These are phyloP conservation scores for Rhingia campestris DNA, from an alignment of 2,888 invertebrate species.

Conservation along the genomic window DNA sequence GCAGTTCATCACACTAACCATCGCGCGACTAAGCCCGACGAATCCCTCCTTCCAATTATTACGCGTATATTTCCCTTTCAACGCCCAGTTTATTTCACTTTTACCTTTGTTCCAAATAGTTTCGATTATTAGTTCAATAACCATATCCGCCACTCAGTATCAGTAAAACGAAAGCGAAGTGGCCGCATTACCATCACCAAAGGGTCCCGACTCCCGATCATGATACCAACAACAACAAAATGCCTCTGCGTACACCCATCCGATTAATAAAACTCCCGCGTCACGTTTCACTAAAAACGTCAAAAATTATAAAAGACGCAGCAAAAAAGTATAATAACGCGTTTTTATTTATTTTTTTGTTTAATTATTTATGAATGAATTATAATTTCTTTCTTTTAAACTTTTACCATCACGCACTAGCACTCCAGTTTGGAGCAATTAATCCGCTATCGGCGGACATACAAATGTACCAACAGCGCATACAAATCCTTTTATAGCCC, in stretches of 20 bases:
- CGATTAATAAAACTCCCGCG: slow-evolving; percentile 28
- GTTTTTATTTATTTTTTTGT: slow-evolving; percentile 24
- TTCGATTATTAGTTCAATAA: slow-evolving; percentile 45
- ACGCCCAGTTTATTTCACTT: slow-evolving; percentile 14
- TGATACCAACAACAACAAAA: slow-evolving; percentile 38
- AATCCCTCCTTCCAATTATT: background rate
- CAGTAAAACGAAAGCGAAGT: slow-evolving; percentile 73
- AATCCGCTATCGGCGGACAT: slow-evolving; percentile 41
- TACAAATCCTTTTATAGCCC: slow-evolving; percentile 61
- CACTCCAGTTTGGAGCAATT: slow-evolving; percentile 5
- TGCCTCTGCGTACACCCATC: slow-evolving; percentile 53
- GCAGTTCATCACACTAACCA: too few relatives aligned
- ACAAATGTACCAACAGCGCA: slow-evolving; percentile 13
- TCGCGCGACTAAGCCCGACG: too few relatives aligned
- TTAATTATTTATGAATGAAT: slow-evolving; percentile 56
- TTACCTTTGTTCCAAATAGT: slow-evolving; percentile 54
- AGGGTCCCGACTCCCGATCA: slow-evolving; percentile 41
- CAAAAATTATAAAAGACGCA: slow-evolving; percentile 19
- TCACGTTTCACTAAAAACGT: slow-evolving; percentile 54
- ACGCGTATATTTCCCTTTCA: background rate
- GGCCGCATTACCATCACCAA: slow-evolving; percentile 53
- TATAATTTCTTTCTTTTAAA: slow-evolving; percentile 35
- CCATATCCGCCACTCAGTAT: slow-evolving; percentile 36
- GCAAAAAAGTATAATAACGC: too few relatives aligned
- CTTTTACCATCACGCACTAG: slow-evolving; percentile 54